These are phyloP conservation scores for Thecophora atra DNA, from an alignment of 2,888 invertebrate species.

Conservation along the genomic window DNA sequence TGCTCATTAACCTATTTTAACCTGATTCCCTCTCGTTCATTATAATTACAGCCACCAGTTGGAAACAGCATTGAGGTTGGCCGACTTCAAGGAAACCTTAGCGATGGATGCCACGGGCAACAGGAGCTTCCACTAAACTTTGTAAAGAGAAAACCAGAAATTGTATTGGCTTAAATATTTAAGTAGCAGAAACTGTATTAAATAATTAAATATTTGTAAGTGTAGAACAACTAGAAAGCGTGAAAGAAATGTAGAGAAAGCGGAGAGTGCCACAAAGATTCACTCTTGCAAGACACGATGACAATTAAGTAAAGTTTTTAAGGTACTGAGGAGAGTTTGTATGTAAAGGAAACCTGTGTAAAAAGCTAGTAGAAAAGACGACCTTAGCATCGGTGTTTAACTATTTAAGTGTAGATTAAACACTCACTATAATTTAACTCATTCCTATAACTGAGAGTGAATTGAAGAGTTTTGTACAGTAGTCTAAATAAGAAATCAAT, in stretches of 20 bases:
- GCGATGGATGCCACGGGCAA: conserved; percentile 54
- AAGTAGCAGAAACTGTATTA: conserved; percentile 30
- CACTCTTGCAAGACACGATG: conserved; percentile 12
- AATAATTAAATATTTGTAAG: conserved; percentile 6
- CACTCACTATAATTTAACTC: background rate
- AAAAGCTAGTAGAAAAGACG: conserved; percentile 9
- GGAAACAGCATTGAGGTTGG: conserved; percentile 78
- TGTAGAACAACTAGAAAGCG: background rate
- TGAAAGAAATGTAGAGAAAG: background rate
- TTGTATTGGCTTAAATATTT: conserved; percentile 31
- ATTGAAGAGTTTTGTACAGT: conserved; percentile 15
- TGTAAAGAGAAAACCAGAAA: conserved; percentile 42
- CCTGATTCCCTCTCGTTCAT: conserved; percentile 15
- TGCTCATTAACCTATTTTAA: background rate
- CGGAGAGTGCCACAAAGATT: background rate
- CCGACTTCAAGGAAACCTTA: conserved; percentile 34
- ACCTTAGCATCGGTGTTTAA: background rate
- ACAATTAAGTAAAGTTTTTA: conserved; percentile 30
- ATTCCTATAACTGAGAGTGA: background rate
- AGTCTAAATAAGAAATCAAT: conserved; percentile 2
- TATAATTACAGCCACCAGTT: conserved; percentile 78
- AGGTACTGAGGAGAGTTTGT: background rate
- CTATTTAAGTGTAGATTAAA: conserved; percentile 1
- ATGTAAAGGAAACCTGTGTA: conserved; percentile 21
- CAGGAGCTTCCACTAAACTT: conserved; percentile 63